Conservation (phyloP, 2,888 invertebrate genomes). For the Tinea semifulvella region DNA sequence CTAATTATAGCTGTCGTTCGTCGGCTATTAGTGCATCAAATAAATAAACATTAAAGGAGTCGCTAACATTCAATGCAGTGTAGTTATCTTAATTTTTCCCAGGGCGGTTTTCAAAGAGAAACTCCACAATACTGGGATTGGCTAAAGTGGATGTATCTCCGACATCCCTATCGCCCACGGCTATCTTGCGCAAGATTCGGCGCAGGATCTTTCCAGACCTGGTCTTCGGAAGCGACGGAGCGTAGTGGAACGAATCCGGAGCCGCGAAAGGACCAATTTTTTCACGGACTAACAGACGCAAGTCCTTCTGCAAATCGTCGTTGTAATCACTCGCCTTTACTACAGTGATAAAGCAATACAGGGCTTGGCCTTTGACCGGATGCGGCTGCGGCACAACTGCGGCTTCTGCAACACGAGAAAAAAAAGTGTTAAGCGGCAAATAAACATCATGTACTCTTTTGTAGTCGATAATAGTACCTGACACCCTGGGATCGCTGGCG, state of each 20-base stretch:
- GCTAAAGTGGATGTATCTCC: constrained; percentile 96
- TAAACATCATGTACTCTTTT: too few relatives aligned
- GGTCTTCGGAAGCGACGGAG: constrained; percentile 94
- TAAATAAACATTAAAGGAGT: neutral
- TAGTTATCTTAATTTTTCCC: neutral
- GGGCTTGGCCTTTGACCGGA: constrained; percentile 94
- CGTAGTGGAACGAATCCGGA: constrained; percentile 94
- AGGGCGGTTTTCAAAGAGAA: constrained; percentile 79
- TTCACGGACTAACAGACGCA: constrained; percentile 83
- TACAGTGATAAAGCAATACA: constrained; percentile 97
- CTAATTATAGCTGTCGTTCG: constrained; percentile 2
- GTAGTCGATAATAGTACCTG: constrained; percentile 6
- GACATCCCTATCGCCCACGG: constrained; percentile 85
- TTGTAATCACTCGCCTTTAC: constrained; percentile 76
- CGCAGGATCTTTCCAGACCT: constrained; percentile 99
- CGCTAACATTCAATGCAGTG: constrained; percentile 6
- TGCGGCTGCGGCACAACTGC: constrained; percentile 97
- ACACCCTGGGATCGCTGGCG: constrained; percentile 79
- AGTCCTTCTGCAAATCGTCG: constrained; percentile 72
- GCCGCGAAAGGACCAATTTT: constrained; percentile 96
- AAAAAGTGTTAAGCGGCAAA: too few relatives aligned
- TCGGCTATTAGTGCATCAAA: neutral
- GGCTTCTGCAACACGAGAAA: constrained; percentile 84
- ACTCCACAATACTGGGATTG: constrained; percentile 87
- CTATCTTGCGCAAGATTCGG: constrained; percentile 92